These are phyloP conservation scores for Camponotus pennsylvanicus DNA, from an alignment of 1,140 invertebrate genomes.

Conservation along the genomic window DNA sequence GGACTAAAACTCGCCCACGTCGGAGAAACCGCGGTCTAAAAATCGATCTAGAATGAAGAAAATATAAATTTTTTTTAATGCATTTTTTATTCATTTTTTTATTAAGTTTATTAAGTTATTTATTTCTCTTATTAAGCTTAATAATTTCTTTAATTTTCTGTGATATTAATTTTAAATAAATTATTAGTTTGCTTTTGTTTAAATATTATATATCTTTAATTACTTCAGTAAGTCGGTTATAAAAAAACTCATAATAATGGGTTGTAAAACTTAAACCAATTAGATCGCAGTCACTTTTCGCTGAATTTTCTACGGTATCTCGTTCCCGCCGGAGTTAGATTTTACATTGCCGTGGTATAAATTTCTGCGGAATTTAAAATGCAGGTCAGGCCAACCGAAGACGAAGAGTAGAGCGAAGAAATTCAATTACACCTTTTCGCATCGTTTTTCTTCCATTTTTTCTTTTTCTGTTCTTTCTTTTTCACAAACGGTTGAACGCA, in stretches of 20 bases:
- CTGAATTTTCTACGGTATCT: conserved; percentile 11
- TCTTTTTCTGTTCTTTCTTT: background rate
- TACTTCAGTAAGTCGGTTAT: background rate
- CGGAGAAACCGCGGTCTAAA: background rate
- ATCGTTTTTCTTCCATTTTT: background rate
- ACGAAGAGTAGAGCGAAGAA: conserved; percentile 23
- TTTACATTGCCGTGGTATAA: conserved; percentile 12
- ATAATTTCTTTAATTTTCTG: background rate
- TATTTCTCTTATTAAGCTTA: background rate
- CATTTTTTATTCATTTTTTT: background rate
- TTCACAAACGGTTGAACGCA: background rate
- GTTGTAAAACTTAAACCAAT: conserved; percentile 35
- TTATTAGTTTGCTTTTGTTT: background rate
- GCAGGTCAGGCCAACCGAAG: conserved; percentile 5
- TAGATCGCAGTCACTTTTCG: conserved; percentile 6
- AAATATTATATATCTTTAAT: background rate
- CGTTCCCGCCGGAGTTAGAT: background rate
- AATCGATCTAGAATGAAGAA: background rate
- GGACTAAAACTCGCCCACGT: conserved; percentile 4
- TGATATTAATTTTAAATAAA: conserved; percentile 5
- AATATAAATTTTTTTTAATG: background rate
- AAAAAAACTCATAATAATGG: background rate
- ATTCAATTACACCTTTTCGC: conserved; percentile 34
- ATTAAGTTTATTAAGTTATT: background rate
- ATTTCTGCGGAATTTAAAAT: conserved; percentile 44